Evolutionary conservation across 2,797 vertebrate genomes (phyloP).

Genomic region (Gymnopithys bicolor): DNA sequence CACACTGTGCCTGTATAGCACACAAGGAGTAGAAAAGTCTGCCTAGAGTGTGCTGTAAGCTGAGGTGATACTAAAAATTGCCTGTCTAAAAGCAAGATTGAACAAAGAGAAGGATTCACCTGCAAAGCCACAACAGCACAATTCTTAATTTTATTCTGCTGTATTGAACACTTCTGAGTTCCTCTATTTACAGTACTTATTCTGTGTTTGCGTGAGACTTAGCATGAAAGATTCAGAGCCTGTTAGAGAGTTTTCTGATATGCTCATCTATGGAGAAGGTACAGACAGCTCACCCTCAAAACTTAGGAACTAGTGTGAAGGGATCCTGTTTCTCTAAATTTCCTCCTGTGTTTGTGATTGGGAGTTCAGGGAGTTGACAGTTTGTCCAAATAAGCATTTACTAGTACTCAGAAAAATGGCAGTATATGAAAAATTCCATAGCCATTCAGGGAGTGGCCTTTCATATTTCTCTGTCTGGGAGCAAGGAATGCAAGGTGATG

Average conservation of each 20-base stretch:
- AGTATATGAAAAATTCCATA: neutral
- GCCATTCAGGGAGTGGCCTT: neutral
- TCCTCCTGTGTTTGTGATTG: neutral
- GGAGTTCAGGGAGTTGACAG: neutral
- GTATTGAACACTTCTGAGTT: neutral
- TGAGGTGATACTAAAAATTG: neutral
- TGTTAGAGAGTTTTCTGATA: neutral
- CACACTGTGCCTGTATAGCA: neutral
- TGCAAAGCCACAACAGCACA: neutral
- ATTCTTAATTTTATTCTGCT: neutral
- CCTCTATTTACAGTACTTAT: neutral
- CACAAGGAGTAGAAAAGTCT: neutral
- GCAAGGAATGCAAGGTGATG: neutral
- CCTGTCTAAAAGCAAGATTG: neutral
- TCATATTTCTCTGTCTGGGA: neutral
- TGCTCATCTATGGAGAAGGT: neutral
- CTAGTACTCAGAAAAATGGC: neutral
- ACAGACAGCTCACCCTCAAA: neutral
- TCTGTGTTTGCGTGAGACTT: neutral
- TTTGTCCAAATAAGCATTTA: neutral
- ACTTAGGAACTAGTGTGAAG: neutral
- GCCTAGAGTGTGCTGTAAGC: neutral
- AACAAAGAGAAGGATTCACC: neutral
- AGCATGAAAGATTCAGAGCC: neutral
- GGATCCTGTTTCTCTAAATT: neutral